Conservation (phyloP, 1,140 invertebrate genomes). For the Euwallacea similis region DNA sequence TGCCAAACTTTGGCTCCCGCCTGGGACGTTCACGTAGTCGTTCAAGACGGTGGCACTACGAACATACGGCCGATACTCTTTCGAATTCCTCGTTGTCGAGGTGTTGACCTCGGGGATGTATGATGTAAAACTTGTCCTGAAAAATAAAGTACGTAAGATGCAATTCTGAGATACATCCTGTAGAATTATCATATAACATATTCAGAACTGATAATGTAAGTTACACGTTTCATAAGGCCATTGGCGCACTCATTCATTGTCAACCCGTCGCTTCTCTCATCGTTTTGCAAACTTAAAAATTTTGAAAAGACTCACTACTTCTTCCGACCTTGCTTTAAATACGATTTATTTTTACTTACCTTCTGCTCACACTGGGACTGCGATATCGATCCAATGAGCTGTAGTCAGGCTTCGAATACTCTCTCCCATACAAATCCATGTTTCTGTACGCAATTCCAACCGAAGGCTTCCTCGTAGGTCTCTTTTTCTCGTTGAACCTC, state of each 20-base stretch:
- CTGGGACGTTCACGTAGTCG: conserved; percentile 51
- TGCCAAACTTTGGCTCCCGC: conserved; percentile 16
- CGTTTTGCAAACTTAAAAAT: background rate
- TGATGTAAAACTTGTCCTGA: conserved; percentile 36
- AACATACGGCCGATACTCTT: conserved; percentile 45
- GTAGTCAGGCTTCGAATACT: conserved; percentile 45
- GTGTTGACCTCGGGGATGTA: conserved; percentile 28
- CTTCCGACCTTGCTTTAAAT: background rate
- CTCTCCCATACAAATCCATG: conserved; percentile 49
- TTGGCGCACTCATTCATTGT: too few relatives aligned
- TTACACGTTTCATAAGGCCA: too few relatives aligned
- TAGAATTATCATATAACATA: too few relatives aligned
- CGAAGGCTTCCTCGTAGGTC: conserved; percentile 54
- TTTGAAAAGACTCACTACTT: background rate
- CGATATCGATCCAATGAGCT: conserved; percentile 46
- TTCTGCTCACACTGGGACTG: conserved; percentile 33
- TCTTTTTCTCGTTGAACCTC: conserved; percentile 80
- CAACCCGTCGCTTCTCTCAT: too few relatives aligned
- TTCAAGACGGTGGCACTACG: conserved; percentile 48
- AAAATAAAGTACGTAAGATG: background rate
- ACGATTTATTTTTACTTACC: conserved; percentile 12
- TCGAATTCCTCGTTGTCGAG: conserved; percentile 11
- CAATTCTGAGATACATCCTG: too few relatives aligned
- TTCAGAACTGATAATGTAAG: too few relatives aligned
- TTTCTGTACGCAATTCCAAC: conserved; percentile 46